Evolutionary conservation across 2,888 invertebrate species (phyloP).

Genomic region (Caenorhabditis sp.): DNA sequence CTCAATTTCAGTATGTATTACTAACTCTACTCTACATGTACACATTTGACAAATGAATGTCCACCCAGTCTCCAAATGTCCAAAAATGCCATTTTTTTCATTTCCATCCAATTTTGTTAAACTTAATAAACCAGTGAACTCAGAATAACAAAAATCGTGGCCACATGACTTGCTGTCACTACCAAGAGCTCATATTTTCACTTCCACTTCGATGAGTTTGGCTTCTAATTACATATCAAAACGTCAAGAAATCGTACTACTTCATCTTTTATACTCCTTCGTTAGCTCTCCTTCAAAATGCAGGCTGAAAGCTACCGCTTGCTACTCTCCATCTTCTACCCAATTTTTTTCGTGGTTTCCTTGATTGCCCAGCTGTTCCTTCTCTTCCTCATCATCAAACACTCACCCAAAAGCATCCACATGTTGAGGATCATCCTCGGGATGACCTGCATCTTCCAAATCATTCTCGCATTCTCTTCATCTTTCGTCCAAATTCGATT

Average conservation of each 20-base stretch:
- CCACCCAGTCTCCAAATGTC: too few species aligned
- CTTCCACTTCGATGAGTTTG: too few species aligned
- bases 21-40: too few species aligned
- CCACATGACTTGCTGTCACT: too few species aligned
- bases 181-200: too few species aligned
- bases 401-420: conserved; percentile 41
- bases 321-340: conserved; percentile 18
- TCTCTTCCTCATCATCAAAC: conserved; percentile 30
- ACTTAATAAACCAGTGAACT: too few species aligned
- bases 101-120: too few species aligned
- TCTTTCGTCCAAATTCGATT: conserved; percentile 29
- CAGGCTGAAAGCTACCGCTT: not conserved
- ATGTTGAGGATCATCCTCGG: conserved; percentile 18
- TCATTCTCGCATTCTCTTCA: conserved; percentile 9
- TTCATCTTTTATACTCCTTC: not conserved
- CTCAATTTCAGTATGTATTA: too few species aligned
- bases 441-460: conserved; percentile 32
- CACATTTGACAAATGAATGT: too few species aligned
- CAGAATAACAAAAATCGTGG: not conserved
- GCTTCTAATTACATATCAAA: too few species aligned
- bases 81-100: too few species aligned
- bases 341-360: conserved; percentile 13
- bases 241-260: too few species aligned
- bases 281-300: conserved; percentile 7
- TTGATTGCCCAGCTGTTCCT: conserved; percentile 20